Base-by-base conservation (phyloP, 2,113 vertebrate genomes). In the Dolichallabes microphthalmus region DNA sequence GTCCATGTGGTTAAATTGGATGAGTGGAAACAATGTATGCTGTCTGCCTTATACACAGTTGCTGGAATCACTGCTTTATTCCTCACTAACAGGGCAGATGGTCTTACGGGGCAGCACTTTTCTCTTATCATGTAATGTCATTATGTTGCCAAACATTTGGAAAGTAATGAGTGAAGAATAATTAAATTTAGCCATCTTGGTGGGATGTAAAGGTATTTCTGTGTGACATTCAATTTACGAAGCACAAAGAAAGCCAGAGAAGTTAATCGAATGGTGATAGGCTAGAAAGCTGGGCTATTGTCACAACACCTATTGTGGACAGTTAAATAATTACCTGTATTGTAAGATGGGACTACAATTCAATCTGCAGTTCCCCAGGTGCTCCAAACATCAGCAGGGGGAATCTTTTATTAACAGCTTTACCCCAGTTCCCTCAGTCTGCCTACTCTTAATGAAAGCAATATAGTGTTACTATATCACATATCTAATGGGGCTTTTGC, bases 261-360 rank as follows among this genome's bases (percentile, higher is more conserved):
- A 86, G 86, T 90, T 90, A 90, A 90, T 91, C 89, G 88, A 89
- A 87, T 83, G 66, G 85, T 83, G 76, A 89, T 84, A 35, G 86
- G 85, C 30, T 71, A 73, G 78, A 81, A 61, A 73, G 82, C 78
- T 55, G 39, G 82, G 75, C 87, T 81, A 88, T 89, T 90, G 88
- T 86, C 53, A 19, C 9, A 73, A 85, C 76, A 32, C 27, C 73
- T 60, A 81, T 83, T 88, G 80, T 82, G 85, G 75, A 86, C 84
- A 25, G 74, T 73, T 84, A 76, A 88, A 88, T 89, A 88, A 89
- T 66, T 77, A 79, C 80, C 55, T 35, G n/a, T 80, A 82, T 85
- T 88, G 85, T 86, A 77, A 88, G 76, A 73, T 78, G 63, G n/a
- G 60, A 30, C 87, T 74, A 52, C 30, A 82, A 87, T 88, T 84